phyloP scores from a whole-genome alignment of 2,888 invertebrate species.

The Brenthis daphne region DNA sequence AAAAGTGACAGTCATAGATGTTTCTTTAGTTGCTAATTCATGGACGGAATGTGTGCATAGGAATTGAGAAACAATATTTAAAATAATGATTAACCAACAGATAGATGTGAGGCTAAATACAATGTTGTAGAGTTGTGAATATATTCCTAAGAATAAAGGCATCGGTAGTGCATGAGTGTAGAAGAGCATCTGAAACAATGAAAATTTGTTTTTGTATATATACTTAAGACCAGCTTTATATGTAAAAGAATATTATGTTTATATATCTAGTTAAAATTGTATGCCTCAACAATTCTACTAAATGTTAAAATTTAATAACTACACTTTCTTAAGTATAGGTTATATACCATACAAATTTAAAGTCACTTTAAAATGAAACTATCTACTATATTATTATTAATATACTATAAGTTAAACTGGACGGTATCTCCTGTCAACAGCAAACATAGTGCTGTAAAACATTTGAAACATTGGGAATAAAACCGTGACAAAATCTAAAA shows the following conservation, averaged over 20 bases:
- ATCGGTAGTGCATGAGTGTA: constrained; percentile 68
- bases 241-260: no score
- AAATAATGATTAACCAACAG: constrained; percentile 57
- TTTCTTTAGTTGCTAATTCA: constrained; percentile 66
- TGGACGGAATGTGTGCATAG: constrained; percentile 71
- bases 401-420: no score
- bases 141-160: constrained; percentile 63
- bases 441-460: no score
- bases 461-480: no score
- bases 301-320: neutral
- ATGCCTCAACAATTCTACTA: neutral
- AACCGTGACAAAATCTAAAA: no score
- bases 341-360: no score
- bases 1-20: constrained; percentile 70
- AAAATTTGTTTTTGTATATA: constrained; percentile 5
- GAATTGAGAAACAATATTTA: constrained; percentile 66
- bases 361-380: no score
- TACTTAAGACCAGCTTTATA: neutral
- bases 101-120: constrained; percentile 49
- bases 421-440: no score
- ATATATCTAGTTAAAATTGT: no score
- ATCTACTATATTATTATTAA: no score
- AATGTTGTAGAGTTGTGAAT: constrained; percentile 54
- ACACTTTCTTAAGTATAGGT: no score
- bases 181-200: constrained; percentile 70